Evolutionary conservation across 1,140 invertebrate species (phyloP), one percentile per base, ranked within the genome.

Genomic region (Spodoptera litura): DNA sequence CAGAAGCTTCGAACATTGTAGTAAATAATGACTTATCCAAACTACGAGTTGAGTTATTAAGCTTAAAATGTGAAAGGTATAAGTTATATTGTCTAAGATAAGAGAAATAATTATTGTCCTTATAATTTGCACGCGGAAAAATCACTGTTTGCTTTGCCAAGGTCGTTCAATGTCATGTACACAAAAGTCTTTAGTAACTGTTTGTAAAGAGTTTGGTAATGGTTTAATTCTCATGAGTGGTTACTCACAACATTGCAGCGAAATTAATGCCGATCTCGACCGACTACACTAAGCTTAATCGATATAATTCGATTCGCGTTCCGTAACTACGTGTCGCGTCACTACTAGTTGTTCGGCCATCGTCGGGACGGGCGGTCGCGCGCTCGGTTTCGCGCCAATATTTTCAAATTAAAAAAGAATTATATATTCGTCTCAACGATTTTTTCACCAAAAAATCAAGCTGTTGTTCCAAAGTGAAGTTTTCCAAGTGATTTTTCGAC

Each of bases 361-460:
- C 71, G 64, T 79, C 78, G 72, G 59, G 44, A 31, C 76, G 64
- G 59, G 56, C 75, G 72, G 79, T 73, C 82, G 78, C 78, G 78
- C 79, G 15, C 55, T 74, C 58, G 20, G 9, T 9, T 44, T 44
- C 38, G 38, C 72, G 72, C 72, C 58, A 52, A 74, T 61, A 25
- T 49, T 59, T 62, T 62, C 35, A n/a, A 66, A 66, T 38, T 44
- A 10, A 66, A 59, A 74, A 59, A 15, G 11, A 49, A 51, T 61
- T 61, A 4, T 51, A 25, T 71, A 27, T 38, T 31, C 13, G 56
- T 52, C 31, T 52, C 3, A 70, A 70, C 20, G 27, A n/a, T 1
- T 52, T 70, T 53, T 49, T 52, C 25, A 27, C 12, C 20, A 20
- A 25, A 53, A 27, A n/a, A 15, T 55, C 20, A 4, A 61, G 10